Evolutionary conservation across 23 tunicate genomes (phyloP).

Genomic region (Clavelina lepadiformis): DNA sequence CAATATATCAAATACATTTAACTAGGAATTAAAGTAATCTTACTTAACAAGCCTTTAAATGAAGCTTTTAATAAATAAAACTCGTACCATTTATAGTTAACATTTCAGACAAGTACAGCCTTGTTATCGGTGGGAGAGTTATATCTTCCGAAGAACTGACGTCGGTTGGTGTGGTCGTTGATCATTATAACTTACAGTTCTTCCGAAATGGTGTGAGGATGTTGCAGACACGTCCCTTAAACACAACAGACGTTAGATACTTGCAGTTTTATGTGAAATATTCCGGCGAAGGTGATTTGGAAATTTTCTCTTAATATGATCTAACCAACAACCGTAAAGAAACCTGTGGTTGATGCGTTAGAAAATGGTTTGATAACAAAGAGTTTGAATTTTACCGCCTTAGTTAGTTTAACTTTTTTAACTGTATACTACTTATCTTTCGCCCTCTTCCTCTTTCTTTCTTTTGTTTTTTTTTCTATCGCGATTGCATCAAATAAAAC

Average conservation of each 20-base stretch:
- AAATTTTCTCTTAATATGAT: no score
- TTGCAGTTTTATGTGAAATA: slow-evolving; percentile 40
- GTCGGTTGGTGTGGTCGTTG: slow-evolving; percentile 34
- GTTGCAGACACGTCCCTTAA: slow-evolving; percentile 53
- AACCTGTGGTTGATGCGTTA: no score
- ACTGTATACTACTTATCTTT: no score
- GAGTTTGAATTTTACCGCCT: no score
- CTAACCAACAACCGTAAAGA: no score
- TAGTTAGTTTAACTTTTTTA: no score
- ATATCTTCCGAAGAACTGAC: slow-evolving; percentile 9
- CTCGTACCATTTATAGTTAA: neutral
- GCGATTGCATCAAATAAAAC: no score
- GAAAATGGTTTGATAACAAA: no score
- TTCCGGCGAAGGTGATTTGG: neutral
- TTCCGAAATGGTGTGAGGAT: slow-evolving; percentile 69
- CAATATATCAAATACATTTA: neutral
- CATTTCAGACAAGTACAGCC: slow-evolving; percentile 25
- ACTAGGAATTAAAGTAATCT: no score
- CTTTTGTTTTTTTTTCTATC: no score
- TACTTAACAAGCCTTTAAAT: no score
- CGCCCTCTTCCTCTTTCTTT: no score
- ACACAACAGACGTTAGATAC: slow-evolving; percentile 68
- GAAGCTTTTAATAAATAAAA: neutral
- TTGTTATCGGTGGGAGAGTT: slow-evolving; percentile 23
- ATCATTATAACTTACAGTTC: slow-evolving; percentile 39